These are phyloP conservation scores for Stenichneumon culpator DNA, from an alignment of 2,888 invertebrate genomes.

Conservation along the genomic window DNA sequence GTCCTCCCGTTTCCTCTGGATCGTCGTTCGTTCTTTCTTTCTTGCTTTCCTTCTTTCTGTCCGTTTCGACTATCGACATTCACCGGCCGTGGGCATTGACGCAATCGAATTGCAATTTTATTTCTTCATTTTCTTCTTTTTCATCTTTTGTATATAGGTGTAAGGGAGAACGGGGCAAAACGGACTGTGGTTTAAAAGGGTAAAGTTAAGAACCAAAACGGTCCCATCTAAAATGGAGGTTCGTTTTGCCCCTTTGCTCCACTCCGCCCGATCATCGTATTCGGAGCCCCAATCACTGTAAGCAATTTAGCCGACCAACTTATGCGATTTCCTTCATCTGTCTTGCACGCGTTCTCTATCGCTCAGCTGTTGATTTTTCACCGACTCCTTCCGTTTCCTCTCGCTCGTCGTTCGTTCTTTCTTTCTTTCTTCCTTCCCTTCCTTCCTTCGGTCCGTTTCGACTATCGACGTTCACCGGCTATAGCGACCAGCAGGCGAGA, in stretches of 20 bases:
- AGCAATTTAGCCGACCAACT: background rate
- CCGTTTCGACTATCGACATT: constrained; percentile 48
- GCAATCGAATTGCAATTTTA: too few relatives aligned
- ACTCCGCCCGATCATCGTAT: background rate
- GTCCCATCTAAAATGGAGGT: background rate
- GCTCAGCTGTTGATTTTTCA: constrained; percentile 64
- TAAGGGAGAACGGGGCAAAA: too few relatives aligned
- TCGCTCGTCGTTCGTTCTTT: constrained; percentile 40
- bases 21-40: constrained; percentile 40
- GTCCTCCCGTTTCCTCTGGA: constrained; percentile 50
- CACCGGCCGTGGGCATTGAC: too few relatives aligned
- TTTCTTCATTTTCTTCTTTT: too few relatives aligned
- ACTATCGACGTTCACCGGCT: constrained; percentile 27
- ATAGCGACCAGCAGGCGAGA: constrained; percentile 54
- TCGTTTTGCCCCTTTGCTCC: background rate
- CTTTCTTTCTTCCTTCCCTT: constrained; percentile 52
- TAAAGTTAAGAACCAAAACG: too few relatives aligned
- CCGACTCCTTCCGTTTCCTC: constrained; percentile 45
- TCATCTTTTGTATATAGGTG: too few relatives aligned
- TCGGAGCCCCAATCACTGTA: constrained; percentile 7
- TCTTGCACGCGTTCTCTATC: constrained; percentile 8
- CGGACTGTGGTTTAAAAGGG: too few relatives aligned
- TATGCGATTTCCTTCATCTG: constrained; percentile 1
- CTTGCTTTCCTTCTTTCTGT: constrained; percentile 65
- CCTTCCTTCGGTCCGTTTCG: constrained; percentile 66